Evolutionary conservation across 1,140 invertebrate genomes (phyloP).

Genomic region (Drosophila biarmipes): DNA sequence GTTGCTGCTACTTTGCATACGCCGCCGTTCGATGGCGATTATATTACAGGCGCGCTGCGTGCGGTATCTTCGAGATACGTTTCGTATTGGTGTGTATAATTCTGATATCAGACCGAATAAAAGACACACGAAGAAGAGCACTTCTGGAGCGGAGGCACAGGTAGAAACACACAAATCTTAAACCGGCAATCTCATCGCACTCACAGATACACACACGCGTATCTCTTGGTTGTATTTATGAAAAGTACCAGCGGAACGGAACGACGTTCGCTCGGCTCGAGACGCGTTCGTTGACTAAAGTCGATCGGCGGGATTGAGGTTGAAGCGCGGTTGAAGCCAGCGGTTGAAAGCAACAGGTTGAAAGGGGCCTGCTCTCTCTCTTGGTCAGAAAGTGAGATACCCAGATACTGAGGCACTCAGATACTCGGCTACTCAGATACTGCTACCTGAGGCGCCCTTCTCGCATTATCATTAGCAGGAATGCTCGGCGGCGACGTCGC

Average conservation of each 20-base stretch:
- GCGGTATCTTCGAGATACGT: conserved; percentile 71
- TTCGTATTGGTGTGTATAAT: conserved; percentile 47
- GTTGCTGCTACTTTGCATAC: conserved; percentile 67
- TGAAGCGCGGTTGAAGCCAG: conserved; percentile 28
- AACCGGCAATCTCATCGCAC: conserved; percentile 70
- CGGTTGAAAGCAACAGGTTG: conserved; percentile 74
- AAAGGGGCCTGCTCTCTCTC: conserved; percentile 28
- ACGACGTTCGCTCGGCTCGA: conserved; percentile 69
- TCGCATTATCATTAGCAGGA: conserved; percentile 74
- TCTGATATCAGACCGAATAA: conserved; percentile 59
- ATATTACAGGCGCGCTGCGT: conserved; percentile 39
- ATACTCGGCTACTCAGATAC: conserved; percentile 16
- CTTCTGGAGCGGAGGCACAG: conserved; percentile 59
- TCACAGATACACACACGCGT: conserved; percentile 33
- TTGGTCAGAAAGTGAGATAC: background rate
- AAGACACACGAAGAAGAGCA: conserved; percentile 49
- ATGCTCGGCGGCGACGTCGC: conserved; percentile 61
- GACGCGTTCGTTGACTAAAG: conserved; percentile 75
- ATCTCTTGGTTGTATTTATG: conserved; percentile 1
- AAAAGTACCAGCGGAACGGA: conserved; percentile 21
- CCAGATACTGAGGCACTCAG: conserved; percentile 6
- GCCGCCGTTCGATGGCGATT: conserved; percentile 36
- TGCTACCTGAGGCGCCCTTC: conserved; percentile 76
- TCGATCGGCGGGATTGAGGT: conserved; percentile 58
- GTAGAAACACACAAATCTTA: conserved; percentile 73